These are phyloP conservation scores for Apotomis capreana DNA, from an alignment of 2,888 invertebrate species.

Conservation along the genomic window DNA sequence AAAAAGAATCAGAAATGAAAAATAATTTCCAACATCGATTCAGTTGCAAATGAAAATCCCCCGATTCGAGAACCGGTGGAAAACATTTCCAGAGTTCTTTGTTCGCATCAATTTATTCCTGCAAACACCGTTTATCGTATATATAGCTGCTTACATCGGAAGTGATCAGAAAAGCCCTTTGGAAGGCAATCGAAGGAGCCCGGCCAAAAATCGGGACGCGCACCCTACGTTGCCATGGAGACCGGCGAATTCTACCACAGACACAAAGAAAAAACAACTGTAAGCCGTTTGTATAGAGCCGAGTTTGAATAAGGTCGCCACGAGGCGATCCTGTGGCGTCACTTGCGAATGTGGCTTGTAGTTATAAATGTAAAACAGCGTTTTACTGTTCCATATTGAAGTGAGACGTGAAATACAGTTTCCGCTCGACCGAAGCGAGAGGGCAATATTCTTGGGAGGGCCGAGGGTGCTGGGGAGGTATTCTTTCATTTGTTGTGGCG, in stretches of 20 bases:
- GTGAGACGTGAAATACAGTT: slow-evolving; percentile 53
- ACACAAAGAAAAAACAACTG: slow-evolving; percentile 48
- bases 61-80: slow-evolving; percentile 36
- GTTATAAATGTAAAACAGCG: slow-evolving; percentile 83
- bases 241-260: slow-evolving; percentile 52
- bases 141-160: slow-evolving; percentile 46
- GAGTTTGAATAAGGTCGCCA: slow-evolving; percentile 43
- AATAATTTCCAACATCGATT: slow-evolving; percentile 36
- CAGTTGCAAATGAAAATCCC: slow-evolving; percentile 37
- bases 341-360: slow-evolving; percentile 70
- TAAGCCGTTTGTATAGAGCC: slow-evolving; percentile 50
- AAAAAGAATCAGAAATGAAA: slow-evolving; percentile 20
- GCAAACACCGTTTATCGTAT: slow-evolving; percentile 42
- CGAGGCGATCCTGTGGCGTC: slow-evolving; percentile 48
- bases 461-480: slow-evolving; percentile 56
- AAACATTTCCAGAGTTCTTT: slow-evolving; percentile 40
- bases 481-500: slow-evolving; percentile 78
- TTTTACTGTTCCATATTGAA: slow-evolving; percentile 64
- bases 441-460: slow-evolving; percentile 46
- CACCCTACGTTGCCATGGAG: slow-evolving; percentile 64
- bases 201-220: slow-evolving; percentile 72
- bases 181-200: slow-evolving; percentile 68
- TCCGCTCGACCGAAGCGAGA: slow-evolving; percentile 48
- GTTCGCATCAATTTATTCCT: slow-evolving; percentile 41
- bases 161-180: slow-evolving; percentile 68